Percentiles rank a stretch among this genome's conserved stretches.
These are phyloP conservation scores for Lonchura striata DNA, from an alignment of 2,113 vertebrate species.

Conservation along the genomic window DNA sequence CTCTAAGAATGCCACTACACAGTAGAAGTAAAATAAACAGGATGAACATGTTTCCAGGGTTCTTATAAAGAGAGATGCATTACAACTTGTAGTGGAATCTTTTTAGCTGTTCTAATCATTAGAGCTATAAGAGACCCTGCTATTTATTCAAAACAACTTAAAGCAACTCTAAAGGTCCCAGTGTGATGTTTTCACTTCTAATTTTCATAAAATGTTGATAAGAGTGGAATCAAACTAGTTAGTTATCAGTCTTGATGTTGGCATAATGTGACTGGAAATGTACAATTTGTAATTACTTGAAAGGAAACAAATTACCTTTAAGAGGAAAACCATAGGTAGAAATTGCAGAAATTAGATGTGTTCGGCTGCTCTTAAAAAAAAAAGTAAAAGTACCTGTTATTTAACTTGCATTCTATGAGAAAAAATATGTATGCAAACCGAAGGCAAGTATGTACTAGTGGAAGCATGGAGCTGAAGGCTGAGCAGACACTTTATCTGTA, in stretches of 20 bases:
- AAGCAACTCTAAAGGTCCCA: conserved; percentile 70
- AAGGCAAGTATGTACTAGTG: neutral
- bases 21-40: neutral
- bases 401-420: neutral
- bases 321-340: conserved; percentile 82
- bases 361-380: conserved; percentile 56
- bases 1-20: neutral
- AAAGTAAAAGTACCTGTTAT: neutral
- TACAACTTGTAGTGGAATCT: neutral
- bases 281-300: conserved; percentile 80
- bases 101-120: conserved; percentile 38
- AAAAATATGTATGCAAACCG: neutral
- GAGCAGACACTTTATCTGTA: neutral
- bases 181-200: conserved; percentile 74
- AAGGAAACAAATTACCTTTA: conserved; percentile 81
- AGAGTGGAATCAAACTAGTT: conserved; percentile 76
- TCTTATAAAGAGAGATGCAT: conserved; percentile 1
- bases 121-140: conserved; percentile 31
- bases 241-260: conserved; percentile 66
- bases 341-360: conserved; percentile 78
- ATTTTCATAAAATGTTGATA: conserved; percentile 75
- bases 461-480: neutral
- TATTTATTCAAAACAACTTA: conserved; percentile 78
- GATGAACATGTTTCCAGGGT: neutral
- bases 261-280: conserved; percentile 73